A percentile compares a stretch with the other conserved stretches of the same genome.
phyloP scores from a whole-genome alignment of 1,140 invertebrate species.

The Achroia grisella region DNA sequence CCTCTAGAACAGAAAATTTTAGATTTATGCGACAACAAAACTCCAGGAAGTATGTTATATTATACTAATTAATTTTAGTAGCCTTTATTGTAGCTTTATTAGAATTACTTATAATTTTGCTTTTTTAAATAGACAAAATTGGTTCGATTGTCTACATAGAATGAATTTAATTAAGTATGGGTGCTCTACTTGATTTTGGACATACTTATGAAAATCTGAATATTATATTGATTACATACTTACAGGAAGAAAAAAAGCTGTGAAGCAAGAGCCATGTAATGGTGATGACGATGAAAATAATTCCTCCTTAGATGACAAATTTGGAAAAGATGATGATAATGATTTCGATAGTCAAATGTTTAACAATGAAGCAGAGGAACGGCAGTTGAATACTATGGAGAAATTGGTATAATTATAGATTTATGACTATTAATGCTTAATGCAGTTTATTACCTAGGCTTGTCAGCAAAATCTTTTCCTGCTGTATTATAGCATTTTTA shows the following conservation, averaged over 20 bases:
- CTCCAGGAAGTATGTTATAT: slow-evolving; percentile 24
- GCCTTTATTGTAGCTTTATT: too few species aligned
- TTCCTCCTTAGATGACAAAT: slow-evolving; percentile 22
- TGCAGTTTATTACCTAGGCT: too few species aligned
- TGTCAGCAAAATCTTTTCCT: too few species aligned
- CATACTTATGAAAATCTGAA: too few species aligned
- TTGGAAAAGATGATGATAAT: slow-evolving; percentile 21
- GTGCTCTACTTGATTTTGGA: too few species aligned
- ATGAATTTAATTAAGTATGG: too few species aligned
- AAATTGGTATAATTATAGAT: slow-evolving; percentile 28
- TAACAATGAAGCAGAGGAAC: slow-evolving; percentile 26
- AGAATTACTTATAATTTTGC: too few species aligned
- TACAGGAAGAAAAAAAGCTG: slow-evolving; percentile 28
- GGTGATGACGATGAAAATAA: slow-evolving; percentile 26
- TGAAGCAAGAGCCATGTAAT: slow-evolving; percentile 33
- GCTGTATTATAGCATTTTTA: too few species aligned
- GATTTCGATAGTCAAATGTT: slow-evolving; percentile 10
- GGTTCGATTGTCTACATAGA: too few species aligned
- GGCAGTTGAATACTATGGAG: slow-evolving; percentile 37
- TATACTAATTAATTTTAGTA: neutral
- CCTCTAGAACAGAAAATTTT: slow-evolving; percentile 38
- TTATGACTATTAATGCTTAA: neutral
- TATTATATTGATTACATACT: slow-evolving; percentile 10
- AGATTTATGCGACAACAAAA: slow-evolving; percentile 24
- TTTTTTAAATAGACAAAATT: too few species aligned